Percentiles rank a stretch among this genome's conserved stretches.
Evolutionary conservation across 2,888 invertebrate genomes (phyloP).

Genomic region (Tenthredo amoena): DNA sequence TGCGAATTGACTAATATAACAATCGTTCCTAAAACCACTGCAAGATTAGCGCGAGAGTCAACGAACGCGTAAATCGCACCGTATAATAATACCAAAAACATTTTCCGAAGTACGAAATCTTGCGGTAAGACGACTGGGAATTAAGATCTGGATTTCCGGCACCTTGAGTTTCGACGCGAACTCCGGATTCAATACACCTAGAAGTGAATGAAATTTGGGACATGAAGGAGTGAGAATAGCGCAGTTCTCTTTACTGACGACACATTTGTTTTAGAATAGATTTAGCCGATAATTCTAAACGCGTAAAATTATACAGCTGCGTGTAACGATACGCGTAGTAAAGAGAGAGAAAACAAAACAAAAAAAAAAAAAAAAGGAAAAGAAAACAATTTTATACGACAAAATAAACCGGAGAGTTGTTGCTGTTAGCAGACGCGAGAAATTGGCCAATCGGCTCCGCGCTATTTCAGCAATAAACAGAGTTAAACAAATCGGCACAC

Average conservation of each 20-base stretch:
- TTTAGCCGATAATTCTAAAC: neutral
- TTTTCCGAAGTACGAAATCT: no score
- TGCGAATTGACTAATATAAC: neutral
- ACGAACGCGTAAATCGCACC: constrained; percentile 28
- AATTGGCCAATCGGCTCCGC: constrained; percentile 17
- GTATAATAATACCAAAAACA: neutral
- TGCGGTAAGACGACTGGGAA: neutral
- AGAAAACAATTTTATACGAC: no score
- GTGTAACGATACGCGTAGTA: neutral
- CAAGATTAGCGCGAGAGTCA: neutral
- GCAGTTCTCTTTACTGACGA: neutral
- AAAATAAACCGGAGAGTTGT: neutral
- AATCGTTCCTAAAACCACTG: neutral
- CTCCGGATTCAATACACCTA: neutral
- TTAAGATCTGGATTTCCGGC: neutral
- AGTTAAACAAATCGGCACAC: constrained; percentile 42
- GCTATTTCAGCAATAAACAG: constrained; percentile 29
- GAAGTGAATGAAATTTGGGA: neutral
- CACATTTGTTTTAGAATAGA: neutral
- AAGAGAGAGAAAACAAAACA: neutral
- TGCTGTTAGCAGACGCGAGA: constrained; percentile 6
- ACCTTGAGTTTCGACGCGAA: no score
- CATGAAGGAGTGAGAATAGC: neutral
- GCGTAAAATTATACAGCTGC: neutral
- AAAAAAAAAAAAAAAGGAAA: neutral